Conservation (phyloP, 1,140 invertebrate species). For the Drosophila pallidifrons region DNA sequence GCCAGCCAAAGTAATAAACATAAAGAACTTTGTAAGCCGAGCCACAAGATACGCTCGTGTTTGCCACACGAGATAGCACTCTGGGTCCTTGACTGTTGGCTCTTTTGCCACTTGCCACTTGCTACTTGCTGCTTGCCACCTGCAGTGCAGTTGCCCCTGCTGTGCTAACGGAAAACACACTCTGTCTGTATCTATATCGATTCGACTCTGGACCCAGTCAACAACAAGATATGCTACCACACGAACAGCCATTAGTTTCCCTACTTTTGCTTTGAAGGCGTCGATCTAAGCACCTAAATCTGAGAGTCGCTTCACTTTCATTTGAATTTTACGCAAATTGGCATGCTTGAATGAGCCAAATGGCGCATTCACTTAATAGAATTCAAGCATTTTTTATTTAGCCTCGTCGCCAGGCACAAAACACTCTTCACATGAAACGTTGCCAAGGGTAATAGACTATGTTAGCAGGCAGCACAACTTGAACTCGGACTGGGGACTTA, state of each 20-base stretch:
- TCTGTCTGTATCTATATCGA: slow-evolving; percentile 15
- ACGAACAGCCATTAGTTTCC: neutral
- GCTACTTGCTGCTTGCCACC: slow-evolving; percentile 20
- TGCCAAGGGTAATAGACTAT: slow-evolving; percentile 59
- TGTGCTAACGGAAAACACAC: slow-evolving; percentile 6
- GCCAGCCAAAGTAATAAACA: slow-evolving; percentile 38
- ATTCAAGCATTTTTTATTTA: slow-evolving; percentile 71
- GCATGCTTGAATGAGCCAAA: slow-evolving; percentile 36
- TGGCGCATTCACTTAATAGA: slow-evolving; percentile 58
- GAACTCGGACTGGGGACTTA: neutral
- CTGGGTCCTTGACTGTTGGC: slow-evolving; percentile 3
- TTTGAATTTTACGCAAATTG: slow-evolving; percentile 74
- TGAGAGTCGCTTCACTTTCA: slow-evolving; percentile 47
- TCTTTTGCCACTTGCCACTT: slow-evolving; percentile 3
- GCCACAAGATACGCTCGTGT: slow-evolving; percentile 20
- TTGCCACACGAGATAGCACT: slow-evolving; percentile 4
- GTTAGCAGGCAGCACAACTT: too few species aligned
- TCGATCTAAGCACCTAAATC: slow-evolving; percentile 56
- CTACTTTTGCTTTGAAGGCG: slow-evolving; percentile 14
- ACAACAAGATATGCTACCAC: neutral
- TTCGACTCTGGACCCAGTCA: neutral
- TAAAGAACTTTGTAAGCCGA: slow-evolving; percentile 68
- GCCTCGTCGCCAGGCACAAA: slow-evolving; percentile 13
- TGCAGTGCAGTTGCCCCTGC: slow-evolving; percentile 30
- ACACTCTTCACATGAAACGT: slow-evolving; percentile 61